Evolutionary conservation across 2,888 invertebrate species (phyloP).

Genomic region (Drosophila infuscata): DNA sequence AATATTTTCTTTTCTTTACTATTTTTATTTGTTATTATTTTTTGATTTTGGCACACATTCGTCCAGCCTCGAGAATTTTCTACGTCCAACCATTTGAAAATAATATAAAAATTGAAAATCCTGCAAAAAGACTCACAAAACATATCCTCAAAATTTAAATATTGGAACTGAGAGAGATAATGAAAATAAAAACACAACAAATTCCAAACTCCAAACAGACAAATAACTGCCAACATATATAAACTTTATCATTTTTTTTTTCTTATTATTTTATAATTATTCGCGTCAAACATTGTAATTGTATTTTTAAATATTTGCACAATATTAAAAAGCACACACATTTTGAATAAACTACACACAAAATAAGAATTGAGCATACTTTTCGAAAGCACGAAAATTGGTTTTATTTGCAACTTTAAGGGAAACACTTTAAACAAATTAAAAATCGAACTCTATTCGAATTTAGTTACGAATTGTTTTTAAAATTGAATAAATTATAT

Average conservation of each 20-base stretch:
- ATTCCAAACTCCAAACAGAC: slow-evolving; percentile 41
- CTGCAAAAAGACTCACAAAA: slow-evolving; percentile 65
- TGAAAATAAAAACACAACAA: slow-evolving; percentile 1
- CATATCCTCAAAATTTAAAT: slow-evolving; percentile 45
- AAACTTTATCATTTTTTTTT: slow-evolving; percentile 32
- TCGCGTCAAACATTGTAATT: slow-evolving; percentile 58
- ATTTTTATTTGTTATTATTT: slow-evolving; percentile 13
- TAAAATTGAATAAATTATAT: background rate
- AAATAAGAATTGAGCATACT: slow-evolving; percentile 66
- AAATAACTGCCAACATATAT: slow-evolving; percentile 66
- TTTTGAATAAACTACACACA: slow-evolving; percentile 72
- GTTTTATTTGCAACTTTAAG: slow-evolving; percentile 51
- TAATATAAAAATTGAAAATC: slow-evolving; percentile 11
- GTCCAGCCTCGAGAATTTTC: slow-evolving; percentile 68
- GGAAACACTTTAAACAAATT: background rate
- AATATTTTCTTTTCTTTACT: slow-evolving; percentile 37
- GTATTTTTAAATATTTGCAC: slow-evolving; percentile 69
- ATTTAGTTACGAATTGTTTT: background rate
- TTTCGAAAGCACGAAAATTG: slow-evolving; percentile 66
- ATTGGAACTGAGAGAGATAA: slow-evolving; percentile 16
- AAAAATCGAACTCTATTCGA: background rate
- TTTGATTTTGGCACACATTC: slow-evolving; percentile 19
- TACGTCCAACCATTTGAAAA: slow-evolving; percentile 52
- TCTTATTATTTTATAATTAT: slow-evolving; percentile 15
- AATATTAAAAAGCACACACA: slow-evolving; percentile 46